A percentile compares a stretch with the other conserved stretches of the same genome.
Evolutionary conservation across 1,140 invertebrate genomes (phyloP).

Genomic region (Tetraneura akinire): DNA sequence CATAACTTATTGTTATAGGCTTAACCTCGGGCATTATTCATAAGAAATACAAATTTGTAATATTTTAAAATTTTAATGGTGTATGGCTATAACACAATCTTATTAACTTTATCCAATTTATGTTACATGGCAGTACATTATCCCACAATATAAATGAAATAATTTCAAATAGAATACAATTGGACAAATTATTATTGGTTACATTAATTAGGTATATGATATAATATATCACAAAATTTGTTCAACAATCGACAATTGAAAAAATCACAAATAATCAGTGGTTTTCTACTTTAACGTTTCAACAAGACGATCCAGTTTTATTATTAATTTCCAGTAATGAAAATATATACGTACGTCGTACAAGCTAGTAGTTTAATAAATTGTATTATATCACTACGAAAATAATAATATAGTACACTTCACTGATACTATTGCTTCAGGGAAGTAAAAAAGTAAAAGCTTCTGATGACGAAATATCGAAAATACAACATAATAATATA

Average conservation of each 20-base stretch:
- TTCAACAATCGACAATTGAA: background rate
- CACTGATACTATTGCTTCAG: background rate
- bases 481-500: no score
- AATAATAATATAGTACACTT: background rate
- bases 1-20: no score
- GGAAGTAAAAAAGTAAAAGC: slow-evolving; percentile 16
- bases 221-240: background rate
- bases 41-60: no score
- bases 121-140: no score
- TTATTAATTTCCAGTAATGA: background rate
- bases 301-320: background rate
- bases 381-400: background rate
- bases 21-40: no score
- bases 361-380: background rate
- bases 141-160: no score
- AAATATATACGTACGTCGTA: background rate
- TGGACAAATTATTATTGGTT: no score
- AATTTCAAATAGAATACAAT: no score
- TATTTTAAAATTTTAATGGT: no score
- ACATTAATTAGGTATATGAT: no score
- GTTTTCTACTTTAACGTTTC: background rate
- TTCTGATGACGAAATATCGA: background rate
- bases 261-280: background rate
- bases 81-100: no score
- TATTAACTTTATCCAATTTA: no score